Evolutionary conservation across 1,140 invertebrate genomes (phyloP).

Genomic region (Atta cephalotes): DNA sequence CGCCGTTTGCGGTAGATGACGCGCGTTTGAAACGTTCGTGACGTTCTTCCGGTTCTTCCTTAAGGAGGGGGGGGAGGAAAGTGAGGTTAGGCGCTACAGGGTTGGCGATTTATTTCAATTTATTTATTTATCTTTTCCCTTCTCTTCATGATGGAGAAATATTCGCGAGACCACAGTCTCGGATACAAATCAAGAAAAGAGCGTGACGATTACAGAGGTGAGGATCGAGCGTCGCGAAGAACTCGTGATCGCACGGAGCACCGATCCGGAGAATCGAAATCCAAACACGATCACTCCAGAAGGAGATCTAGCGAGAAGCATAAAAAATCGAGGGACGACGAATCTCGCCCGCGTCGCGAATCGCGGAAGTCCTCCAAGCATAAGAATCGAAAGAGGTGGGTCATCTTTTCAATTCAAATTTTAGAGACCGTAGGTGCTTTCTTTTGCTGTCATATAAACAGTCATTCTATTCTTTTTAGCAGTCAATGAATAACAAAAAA

Average conservation of each 20-base stretch:
- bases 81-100: slow-evolving; percentile 56
- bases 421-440: background rate
- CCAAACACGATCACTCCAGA: slow-evolving; percentile 43
- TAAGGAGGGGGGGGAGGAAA: no score
- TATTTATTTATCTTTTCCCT: background rate
- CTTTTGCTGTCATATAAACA: no score
- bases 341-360: slow-evolving; percentile 60
- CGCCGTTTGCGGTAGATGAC: background rate
- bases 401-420: background rate
- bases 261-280: slow-evolving; percentile 59
- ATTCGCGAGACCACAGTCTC: slow-evolving; percentile 52
- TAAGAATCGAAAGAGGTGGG: slow-evolving; percentile 74
- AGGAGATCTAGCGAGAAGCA: slow-evolving; percentile 64
- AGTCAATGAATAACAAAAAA: no score
- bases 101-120: background rate
- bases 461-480: no score
- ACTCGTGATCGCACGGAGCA: slow-evolving; percentile 38
- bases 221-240: slow-evolving; percentile 29
- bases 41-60: background rate
- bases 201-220: slow-evolving; percentile 20
- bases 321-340: slow-evolving; percentile 69
- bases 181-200: slow-evolving; percentile 46
- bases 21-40: background rate
- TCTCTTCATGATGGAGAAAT: slow-evolving; percentile 65
- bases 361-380: slow-evolving; percentile 74